Base-by-base conservation (phyloP, 2,797 vertebrate species). In the Paratrypauchen microcephalus region DNA sequence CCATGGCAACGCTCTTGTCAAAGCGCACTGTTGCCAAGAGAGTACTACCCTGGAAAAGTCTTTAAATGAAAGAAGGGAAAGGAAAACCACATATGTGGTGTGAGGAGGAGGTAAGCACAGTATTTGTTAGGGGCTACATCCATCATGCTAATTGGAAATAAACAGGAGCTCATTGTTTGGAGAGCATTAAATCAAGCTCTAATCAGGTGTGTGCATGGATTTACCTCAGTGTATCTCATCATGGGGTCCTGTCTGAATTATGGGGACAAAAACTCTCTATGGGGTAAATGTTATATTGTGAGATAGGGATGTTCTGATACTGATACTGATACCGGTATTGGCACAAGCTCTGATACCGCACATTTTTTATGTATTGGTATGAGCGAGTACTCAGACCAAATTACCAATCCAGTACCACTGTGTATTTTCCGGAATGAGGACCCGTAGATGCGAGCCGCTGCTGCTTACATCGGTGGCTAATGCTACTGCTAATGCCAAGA, bases 141-240 rank as follows among this genome's bases (percentile, higher is more conserved):
- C 78, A 90, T 92, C 87, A 82, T 64, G 52, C 75, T 91, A 89
- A 93, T 88, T 90, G 85, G 82, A 90, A 89, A 88, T 85, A 86
- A 89, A 89, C 80, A 88, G 73, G 59, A 80, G 68, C 64, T 83
- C 66, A 83, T 88, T 91, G 87, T 89, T 90, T 83, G 72, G 75
- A 86, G 81, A 80, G 82, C 76, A 82, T 86, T 87, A 87, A 87
- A 90, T 90, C 88, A 89, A 86, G 76, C 66, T 77, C 73, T 87
- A 87, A 90, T 92, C 86, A 86, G 86, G 81, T 77, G 75, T 26
- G 63, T 19, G 23, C 5, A 15, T 2, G 12, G 15, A 18, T 57
- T 55, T 55, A 12, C 3, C n/a, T 11, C 52, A 54, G 4, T 54
- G 52, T 50, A 19, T 19, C 52, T 45, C 13, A 3, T 45, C 41